Percentiles rank a stretch among this genome's conserved stretches.
phyloP scores from a whole-genome alignment of 2,113 vertebrate species.

The Nothocercus julius region DNA sequence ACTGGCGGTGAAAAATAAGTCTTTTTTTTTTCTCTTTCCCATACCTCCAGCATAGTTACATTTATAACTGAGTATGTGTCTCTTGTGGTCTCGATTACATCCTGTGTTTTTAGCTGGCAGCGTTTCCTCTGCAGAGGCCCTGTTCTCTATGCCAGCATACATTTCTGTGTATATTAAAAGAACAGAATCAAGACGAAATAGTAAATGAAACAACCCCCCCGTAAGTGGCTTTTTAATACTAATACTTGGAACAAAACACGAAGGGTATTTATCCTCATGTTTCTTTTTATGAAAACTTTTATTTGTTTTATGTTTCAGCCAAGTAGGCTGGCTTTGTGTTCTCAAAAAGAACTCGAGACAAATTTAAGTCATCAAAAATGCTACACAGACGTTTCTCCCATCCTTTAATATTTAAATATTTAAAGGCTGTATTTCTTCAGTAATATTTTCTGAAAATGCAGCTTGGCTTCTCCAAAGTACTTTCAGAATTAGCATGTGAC shows the following conservation, averaged over 20 bases:
- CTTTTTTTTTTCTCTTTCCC: constrained; percentile 44
- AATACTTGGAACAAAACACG: constrained; percentile 29
- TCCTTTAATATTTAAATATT: constrained; percentile 10
- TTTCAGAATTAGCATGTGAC: constrained; percentile 32
- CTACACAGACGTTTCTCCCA: neutral
- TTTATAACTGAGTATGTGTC: constrained; percentile 74
- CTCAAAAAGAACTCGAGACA: neutral
- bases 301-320: too few relatives aligned
- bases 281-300: constrained; percentile 17
- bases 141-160: constrained; percentile 62
- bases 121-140: constrained; percentile 81
- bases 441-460: constrained; percentile 35
- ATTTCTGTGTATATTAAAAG: constrained; percentile 61
- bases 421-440: constrained; percentile 29
- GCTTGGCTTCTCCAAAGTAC: neutral
- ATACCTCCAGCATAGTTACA: constrained; percentile 71
- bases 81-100: constrained; percentile 83
- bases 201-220: constrained; percentile 1
- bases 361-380: neutral
- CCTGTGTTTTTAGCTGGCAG: constrained; percentile 81
- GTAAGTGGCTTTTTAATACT: neutral
- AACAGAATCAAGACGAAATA: constrained; percentile 57
- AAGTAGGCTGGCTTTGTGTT: neutral
- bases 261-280: neutral
- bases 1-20: constrained; percentile 56